Base-by-base conservation (phyloP, 1,140 invertebrate genomes). In the Charaxes varanes region DNA sequence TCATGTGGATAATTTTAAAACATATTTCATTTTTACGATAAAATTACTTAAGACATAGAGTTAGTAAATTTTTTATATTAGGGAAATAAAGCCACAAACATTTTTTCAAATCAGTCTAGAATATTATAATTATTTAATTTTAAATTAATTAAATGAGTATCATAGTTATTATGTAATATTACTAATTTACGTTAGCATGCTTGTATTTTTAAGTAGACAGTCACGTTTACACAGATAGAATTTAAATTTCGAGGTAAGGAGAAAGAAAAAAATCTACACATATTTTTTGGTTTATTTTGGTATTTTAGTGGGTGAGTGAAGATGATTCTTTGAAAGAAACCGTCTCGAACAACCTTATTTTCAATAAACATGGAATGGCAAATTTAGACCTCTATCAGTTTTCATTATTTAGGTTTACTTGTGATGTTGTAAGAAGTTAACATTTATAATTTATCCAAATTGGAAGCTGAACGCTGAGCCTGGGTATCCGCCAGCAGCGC, bases 401-500 rank as follows among this genome's bases (percentile, higher is more conserved):
- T 31, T 18, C 12, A 28, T 37, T 16, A 19, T 30, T 35, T 43
- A 30, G 1, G 18, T 23, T 43, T 35, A 19, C 16, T 18, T 13
- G n/a, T n/a, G n/a, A n/a, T 30, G 8, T 27, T 17, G 27, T 22
- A 16, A 13, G 11, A 11, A 21, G 4, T 32, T 12, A 23, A 19
- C 10, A 7, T 11, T 16, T 13, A 26, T 34, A 26, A 14, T 40
- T 86, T 88, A 89, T 61, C 87, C 85, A 70, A 91, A 92, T 56
- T 92, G 89, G 72, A 91, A 92, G 34, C 84, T 84, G 58, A 91
- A 92, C 30, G 87, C 86, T 10, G 85, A 55, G 11, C 65, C 85
- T 1, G 87, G 86, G 62, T 86, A 86, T 10, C 81, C 71, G 30
- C 59, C 61, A 46, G 73, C 81, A 10, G 68, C 63, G 23, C 60